Evolutionary conservation across 2,113 vertebrate genomes (phyloP).

Genomic region (Lamprotornis superbus): DNA sequence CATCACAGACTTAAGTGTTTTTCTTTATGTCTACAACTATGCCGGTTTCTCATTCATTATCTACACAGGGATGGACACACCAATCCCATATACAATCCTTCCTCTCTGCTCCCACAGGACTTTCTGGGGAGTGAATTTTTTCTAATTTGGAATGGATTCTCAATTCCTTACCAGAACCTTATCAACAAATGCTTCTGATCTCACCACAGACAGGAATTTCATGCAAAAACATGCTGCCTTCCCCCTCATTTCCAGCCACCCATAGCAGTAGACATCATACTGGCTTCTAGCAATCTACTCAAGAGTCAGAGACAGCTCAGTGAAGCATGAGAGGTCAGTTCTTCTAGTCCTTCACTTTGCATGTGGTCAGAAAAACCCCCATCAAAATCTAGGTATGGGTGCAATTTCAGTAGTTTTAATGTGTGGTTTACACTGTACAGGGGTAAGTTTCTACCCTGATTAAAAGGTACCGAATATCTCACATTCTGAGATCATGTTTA

Average conservation of each 20-base stretch:
- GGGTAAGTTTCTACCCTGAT: not conserved
- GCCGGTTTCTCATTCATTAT: conserved; percentile 70
- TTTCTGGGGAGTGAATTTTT: conserved; percentile 62
- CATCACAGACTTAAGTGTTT: conserved; percentile 72
- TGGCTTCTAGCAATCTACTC: rapidly evolving
- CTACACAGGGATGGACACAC: conserved; percentile 39
- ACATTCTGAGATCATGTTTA: not conserved
- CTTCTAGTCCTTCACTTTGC: not conserved
- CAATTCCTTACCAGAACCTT: conserved; percentile 48
- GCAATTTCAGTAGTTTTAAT: not conserved
- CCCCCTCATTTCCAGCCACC: not conserved
- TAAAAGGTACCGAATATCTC: not conserved
- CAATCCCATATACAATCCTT: conserved; percentile 59
- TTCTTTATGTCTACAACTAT: conserved; percentile 61
- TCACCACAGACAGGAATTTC: conserved; percentile 47
- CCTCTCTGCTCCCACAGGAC: conserved; percentile 24
- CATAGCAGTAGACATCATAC: not conserved
- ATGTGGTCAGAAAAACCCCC: not conserved
- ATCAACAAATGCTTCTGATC: conserved; percentile 34
- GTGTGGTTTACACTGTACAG: not conserved
- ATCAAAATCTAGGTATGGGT: not conserved
- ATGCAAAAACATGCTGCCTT: conserved; percentile 25
- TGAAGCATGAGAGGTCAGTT: not conserved
- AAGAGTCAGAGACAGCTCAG: not conserved
- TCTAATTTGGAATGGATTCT: conserved; percentile 74